Conservation (phyloP, 2,888 invertebrate genomes). For the Ormyrus labotus region DNA sequence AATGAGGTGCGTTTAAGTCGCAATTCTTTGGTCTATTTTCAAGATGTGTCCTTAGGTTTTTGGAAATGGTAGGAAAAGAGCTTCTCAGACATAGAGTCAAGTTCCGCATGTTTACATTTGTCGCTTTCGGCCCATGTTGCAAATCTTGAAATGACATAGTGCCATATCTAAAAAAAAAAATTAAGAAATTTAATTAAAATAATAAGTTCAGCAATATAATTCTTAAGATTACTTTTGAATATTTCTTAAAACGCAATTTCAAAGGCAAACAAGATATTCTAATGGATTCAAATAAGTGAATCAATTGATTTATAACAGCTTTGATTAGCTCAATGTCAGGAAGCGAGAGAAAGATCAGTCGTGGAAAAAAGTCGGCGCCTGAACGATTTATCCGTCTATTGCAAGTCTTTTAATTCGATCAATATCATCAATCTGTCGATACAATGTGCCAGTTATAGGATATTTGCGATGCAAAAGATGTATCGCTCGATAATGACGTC, state of each 20-base stretch:
- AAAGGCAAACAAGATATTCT: neutral
- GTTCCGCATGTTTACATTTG: conserved; percentile 62
- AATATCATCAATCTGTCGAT: conserved; percentile 40
- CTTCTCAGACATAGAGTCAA: conserved; percentile 26
- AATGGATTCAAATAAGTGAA: neutral
- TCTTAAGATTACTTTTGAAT: neutral
- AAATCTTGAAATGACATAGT: conserved; percentile 83
- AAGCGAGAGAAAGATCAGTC: conserved; percentile 9
- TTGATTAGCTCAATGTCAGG: neutral
- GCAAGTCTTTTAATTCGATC: conserved; percentile 41
- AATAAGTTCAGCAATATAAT: neutral
- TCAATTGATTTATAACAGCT: conserved; percentile 5
- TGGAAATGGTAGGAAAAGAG: conserved; percentile 44
- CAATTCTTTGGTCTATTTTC: conserved; percentile 28
- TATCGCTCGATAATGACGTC: conserved; percentile 58
- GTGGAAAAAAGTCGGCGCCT: conserved; percentile 13
- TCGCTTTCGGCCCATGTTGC: conserved; percentile 83
- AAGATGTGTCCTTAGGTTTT: conserved; percentile 27
- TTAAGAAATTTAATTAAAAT: neutral
- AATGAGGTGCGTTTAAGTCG: conserved; percentile 24
- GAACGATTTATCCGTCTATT: conserved; percentile 12
- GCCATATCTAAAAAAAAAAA: conserved; percentile 79
- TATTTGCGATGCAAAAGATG: conserved; percentile 51
- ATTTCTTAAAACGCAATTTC: too few relatives aligned
- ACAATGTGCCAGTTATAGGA: conserved; percentile 47